Conservation (phyloP, 2,113 vertebrate genomes). For the Labrus mixtus region DNA sequence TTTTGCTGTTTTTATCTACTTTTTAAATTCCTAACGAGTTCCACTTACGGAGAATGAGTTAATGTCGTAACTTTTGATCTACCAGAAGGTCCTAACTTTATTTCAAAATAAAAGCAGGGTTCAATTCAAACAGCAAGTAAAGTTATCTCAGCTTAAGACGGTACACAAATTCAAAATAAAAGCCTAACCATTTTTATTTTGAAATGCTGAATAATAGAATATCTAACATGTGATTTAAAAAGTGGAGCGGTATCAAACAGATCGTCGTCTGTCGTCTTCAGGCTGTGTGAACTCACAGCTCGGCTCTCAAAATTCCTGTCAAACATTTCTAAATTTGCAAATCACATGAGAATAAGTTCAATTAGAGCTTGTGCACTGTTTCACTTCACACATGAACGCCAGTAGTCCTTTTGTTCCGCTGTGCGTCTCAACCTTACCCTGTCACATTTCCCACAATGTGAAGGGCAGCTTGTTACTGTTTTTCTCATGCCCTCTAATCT, state of each 20-base stretch:
- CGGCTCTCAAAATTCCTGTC: background rate
- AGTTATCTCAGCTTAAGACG: too few relatives aligned
- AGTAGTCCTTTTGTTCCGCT: background rate
- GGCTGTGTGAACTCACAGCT: background rate
- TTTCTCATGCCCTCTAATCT: constrained; percentile 10
- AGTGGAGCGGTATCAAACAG: background rate
- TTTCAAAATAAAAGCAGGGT: too few relatives aligned
- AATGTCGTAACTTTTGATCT: too few relatives aligned
- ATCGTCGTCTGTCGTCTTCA: background rate
- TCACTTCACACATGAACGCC: constrained; percentile 7
- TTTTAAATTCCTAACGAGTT: too few relatives aligned
- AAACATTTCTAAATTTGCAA: constrained; percentile 11
- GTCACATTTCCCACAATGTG: background rate
- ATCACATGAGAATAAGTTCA: background rate
- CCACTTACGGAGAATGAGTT: too few relatives aligned
- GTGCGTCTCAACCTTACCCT: background rate
- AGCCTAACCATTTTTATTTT: too few relatives aligned
- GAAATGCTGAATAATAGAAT: too few relatives aligned
- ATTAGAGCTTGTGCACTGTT: background rate
- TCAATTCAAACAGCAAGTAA: too few relatives aligned
- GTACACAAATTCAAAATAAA: too few relatives aligned
- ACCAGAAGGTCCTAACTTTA: too few relatives aligned
- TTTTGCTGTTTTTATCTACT: too few relatives aligned
- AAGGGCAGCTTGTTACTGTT: background rate
- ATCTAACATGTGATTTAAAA: background rate